phyloP scores from a whole-genome alignment of 2,113 vertebrate genomes.

The Echinops telfairi region DNA sequence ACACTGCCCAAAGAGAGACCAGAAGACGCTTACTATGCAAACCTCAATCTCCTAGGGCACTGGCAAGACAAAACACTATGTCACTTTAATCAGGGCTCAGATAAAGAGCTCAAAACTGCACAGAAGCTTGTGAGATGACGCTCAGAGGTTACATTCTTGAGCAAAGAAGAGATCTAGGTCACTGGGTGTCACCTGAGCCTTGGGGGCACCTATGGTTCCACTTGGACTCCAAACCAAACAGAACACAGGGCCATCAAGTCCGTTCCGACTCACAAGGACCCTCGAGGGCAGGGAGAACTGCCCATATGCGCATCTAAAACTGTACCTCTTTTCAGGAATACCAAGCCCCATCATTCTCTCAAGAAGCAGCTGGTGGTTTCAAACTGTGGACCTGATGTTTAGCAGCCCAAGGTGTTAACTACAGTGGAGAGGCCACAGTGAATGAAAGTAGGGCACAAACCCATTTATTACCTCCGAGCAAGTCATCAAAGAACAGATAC shows the following conservation, averaged over 20 bases:
- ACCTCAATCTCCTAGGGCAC: not conserved
- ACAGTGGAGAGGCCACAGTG: not conserved
- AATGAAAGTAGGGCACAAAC: not conserved
- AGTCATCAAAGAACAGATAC: not conserved
- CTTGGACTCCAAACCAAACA: not conserved
- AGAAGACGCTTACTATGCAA: constrained; percentile 53
- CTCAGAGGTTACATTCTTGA: not conserved
- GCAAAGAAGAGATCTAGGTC: constrained; percentile 14
- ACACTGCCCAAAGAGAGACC: constrained; percentile 89
- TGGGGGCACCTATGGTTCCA: not conserved
- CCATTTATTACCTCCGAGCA: constrained; percentile 13
- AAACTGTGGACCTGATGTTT: too few relatives aligned
- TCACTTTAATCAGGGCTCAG: constrained; percentile 12
- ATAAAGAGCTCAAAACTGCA: constrained; percentile 24
- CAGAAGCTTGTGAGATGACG: not conserved
- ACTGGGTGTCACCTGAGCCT: constrained; percentile 16
- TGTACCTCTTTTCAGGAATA: too few relatives aligned
- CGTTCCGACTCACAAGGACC: too few relatives aligned
- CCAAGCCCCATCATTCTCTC: too few relatives aligned
- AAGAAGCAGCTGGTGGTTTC: too few relatives aligned
- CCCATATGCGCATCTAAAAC: too few relatives aligned
- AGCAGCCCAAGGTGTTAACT: not conserved
- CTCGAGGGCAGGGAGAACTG: too few relatives aligned
- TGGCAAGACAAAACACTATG: not conserved
- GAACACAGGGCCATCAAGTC: too few relatives aligned